Base-by-base conservation (phyloP, 1,140 invertebrate species). In the Drosophila nigromelanica region DNA sequence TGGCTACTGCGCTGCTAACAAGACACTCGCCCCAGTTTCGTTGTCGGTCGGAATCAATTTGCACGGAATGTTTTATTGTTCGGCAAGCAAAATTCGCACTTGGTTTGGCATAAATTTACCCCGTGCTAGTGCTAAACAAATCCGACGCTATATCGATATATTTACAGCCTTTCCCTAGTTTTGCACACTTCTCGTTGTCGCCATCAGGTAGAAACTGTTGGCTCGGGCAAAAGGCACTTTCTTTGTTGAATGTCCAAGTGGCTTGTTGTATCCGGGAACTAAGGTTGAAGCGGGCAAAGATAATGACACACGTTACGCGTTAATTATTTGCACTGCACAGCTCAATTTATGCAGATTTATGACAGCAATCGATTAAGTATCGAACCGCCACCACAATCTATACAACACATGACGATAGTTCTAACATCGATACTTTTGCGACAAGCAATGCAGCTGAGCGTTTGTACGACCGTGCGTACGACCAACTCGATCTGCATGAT, bases 81-180 rank as follows among this genome's bases (percentile, higher is more conserved):
- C 27, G n/a, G 15, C 70, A 45, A 73, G 35, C 55, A 60, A 39
- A 59, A 54, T 14, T 52, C 60, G 35, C 55, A 59, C 30, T 73
- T 39, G 62, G 52, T 51, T 51, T 21, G 52, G 45, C 42, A 58
- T 59, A 8, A 67, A 54, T 59, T 67, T 54, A 51, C 47, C 45
- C 69, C 30, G 47, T 63, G 55, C 63, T 59, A 43, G 62, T 70
- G 45, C 54, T 56, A 73, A 73, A 73, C 70, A 73, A 64, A 59
- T 45, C 47, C 63, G 40, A 67, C 62, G 70, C 21, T 24, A 67
- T 73, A 73, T 73, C 70, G 70, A 73, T 73, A 73, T 37, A 45
- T 33, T 18, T 33, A 51, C 58, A 51, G 51, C 54, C 63, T 73
- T 67, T 67, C 15, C 62, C 63, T 60, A 73, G 47, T 73, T 73